Evolutionary conservation across 2,113 vertebrate species (phyloP).

Genomic region (Silurus meridionalis): DNA sequence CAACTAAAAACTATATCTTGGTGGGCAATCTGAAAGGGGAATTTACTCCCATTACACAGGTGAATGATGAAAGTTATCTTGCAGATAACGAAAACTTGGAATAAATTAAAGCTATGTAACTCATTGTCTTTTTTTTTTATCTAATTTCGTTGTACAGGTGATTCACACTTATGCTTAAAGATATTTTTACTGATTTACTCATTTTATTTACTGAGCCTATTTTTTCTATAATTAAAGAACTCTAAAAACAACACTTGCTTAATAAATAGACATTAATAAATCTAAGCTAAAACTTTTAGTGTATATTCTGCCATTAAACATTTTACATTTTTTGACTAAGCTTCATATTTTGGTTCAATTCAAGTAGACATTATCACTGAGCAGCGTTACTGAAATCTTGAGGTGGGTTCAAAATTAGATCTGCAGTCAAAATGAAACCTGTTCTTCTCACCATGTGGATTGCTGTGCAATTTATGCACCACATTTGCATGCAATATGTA

Average conservation of each 20-base stretch:
- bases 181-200: not conserved
- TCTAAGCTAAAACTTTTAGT: not conserved
- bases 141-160: not conserved
- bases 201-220: not conserved
- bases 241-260: not conserved
- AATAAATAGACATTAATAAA: not conserved
- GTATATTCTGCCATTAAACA: not conserved
- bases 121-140: not conserved
- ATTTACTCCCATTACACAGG: slow-evolving; percentile 92
- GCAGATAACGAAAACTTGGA: not conserved
- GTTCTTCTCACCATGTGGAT: no score
- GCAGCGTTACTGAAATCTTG: not conserved
- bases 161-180: not conserved
- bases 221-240: not conserved
- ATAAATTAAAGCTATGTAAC: not conserved
- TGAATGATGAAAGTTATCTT: slow-evolving; percentile 51
- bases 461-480: no score
- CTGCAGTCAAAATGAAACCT: no score
- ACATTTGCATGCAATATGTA: no score
- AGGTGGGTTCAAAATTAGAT: not conserved
- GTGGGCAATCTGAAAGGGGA: slow-evolving; percentile 88
- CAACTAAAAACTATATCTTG: slow-evolving; percentile 91
- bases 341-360: not conserved
- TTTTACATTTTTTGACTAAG: not conserved
- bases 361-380: not conserved